Evolutionary conservation across 2,888 invertebrate species (phyloP).

Genomic region (Julus scanicus): DNA sequence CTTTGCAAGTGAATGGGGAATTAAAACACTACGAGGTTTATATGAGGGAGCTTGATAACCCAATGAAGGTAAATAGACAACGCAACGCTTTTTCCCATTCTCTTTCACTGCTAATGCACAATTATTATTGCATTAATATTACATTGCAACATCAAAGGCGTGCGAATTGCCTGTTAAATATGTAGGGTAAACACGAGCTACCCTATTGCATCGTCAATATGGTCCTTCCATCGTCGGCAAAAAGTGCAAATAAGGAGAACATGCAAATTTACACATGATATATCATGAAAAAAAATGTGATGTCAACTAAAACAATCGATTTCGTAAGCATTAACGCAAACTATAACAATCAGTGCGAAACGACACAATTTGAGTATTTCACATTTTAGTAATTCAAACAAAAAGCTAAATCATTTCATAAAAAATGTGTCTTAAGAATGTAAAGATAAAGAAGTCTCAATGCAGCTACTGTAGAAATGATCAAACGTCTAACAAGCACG

Average conservation of each 20-base stretch:
- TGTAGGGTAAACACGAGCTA: no score
- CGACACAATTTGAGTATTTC: no score
- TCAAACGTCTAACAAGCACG: background rate
- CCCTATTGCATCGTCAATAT: no score
- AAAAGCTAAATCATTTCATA: no score
- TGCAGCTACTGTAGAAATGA: no score
- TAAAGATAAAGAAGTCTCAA: no score
- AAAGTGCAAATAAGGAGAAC: no score
- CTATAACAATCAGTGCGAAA: no score
- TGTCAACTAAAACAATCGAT: background rate
- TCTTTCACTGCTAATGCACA: background rate
- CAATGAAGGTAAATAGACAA: constrained; percentile 52
- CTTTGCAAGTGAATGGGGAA: constrained; percentile 53
- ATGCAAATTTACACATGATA: background rate
- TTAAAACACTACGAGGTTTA: constrained; percentile 55
- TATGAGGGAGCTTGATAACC: constrained; percentile 51
- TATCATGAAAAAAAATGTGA: background rate
- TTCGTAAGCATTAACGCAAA: background rate
- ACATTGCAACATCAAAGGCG: constrained; percentile 2
- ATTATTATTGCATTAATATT: background rate
- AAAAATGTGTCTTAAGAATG: no score
- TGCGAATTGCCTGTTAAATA: background rate
- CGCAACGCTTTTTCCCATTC: background rate
- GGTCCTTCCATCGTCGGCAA: no score
- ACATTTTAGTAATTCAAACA: no score